A percentile compares a stretch with the other conserved stretches of the same genome.
Conservation (phyloP, 2,797 vertebrate species). For the Lophotriccus pileatus region DNA sequence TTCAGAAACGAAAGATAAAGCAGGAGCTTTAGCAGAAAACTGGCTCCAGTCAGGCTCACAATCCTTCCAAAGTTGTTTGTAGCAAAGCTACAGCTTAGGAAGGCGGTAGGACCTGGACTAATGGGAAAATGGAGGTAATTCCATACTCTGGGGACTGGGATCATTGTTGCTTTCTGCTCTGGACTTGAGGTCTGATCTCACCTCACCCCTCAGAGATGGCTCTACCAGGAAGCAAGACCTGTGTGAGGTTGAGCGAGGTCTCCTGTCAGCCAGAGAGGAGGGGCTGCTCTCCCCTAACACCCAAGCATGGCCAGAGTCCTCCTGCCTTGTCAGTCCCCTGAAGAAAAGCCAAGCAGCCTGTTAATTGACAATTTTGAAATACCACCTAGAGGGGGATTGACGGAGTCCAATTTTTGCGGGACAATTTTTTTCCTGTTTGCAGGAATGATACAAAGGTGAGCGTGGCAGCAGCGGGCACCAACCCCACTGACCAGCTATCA, state of each 20-base stretch:
- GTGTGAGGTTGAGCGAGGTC: neutral
- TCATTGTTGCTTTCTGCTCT: neutral
- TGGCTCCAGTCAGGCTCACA: neutral
- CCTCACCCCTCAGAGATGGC: neutral
- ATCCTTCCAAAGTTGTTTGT: neutral
- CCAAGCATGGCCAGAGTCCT: rapidly evolving
- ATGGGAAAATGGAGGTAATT: neutral
- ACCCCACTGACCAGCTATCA: rapidly evolving
- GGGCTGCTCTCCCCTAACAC: neutral
- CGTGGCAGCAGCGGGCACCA: rapidly evolving
- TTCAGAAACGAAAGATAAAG: neutral
- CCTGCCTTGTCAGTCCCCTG: rapidly evolving
- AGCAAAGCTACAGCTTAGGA: neutral
- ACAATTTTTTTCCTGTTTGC: neutral
- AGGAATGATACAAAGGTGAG: rapidly evolving
- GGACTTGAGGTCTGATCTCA: neutral
- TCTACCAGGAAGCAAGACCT: neutral
- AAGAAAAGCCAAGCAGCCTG: neutral
- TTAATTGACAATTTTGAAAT: rapidly evolving
- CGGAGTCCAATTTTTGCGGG: neutral
- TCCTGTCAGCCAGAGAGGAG: neutral
- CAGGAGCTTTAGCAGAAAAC: neutral
- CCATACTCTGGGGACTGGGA: too few species aligned
- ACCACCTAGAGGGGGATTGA: neutral
- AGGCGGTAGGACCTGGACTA: neutral